These are phyloP conservation scores for Hesperia comma DNA, from an alignment of 2,888 invertebrate genomes.

Conservation along the genomic window DNA sequence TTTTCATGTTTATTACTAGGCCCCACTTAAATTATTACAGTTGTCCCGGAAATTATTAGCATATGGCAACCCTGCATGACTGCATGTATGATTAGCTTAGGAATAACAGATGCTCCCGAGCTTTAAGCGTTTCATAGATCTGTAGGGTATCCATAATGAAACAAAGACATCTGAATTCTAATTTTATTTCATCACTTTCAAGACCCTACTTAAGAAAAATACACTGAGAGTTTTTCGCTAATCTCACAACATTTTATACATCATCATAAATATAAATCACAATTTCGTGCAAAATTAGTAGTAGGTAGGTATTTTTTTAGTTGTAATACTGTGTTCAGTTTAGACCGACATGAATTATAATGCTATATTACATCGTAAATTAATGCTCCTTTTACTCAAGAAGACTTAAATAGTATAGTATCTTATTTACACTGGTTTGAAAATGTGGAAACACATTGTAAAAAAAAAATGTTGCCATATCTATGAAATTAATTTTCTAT, in stretches of 20 bases:
- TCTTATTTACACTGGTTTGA: neutral
- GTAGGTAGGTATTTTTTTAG: neutral
- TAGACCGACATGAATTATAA: constrained; percentile 13
- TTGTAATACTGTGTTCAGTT: constrained; percentile 9
- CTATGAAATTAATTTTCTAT: neutral
- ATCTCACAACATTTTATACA: constrained; percentile 31
- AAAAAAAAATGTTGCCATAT: neutral
- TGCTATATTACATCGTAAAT: constrained; percentile 6
- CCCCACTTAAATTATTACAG: too few relatives aligned
- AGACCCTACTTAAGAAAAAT: constrained; percentile 76
- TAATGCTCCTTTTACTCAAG: neutral
- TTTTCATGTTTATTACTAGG: too few relatives aligned
- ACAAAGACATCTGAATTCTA: constrained; percentile 62
- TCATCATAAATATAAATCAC: constrained; percentile 29
- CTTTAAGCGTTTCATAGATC: too few relatives aligned
- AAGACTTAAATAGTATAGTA: neutral
- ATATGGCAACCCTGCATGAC: too few relatives aligned
- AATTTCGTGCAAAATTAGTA: constrained; percentile 19
- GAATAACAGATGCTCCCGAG: too few relatives aligned
- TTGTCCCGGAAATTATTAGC: too few relatives aligned
- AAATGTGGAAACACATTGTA: too few relatives aligned
- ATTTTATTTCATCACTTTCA: constrained; percentile 73
- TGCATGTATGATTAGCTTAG: too few relatives aligned
- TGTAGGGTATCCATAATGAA: constrained; percentile 46
- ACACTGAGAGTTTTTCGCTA: constrained; percentile 49